A percentile compares a stretch with the other conserved stretches of the same genome.
Conservation (phyloP, 2,888 invertebrate genomes). For the Xiphydria camelus region DNA sequence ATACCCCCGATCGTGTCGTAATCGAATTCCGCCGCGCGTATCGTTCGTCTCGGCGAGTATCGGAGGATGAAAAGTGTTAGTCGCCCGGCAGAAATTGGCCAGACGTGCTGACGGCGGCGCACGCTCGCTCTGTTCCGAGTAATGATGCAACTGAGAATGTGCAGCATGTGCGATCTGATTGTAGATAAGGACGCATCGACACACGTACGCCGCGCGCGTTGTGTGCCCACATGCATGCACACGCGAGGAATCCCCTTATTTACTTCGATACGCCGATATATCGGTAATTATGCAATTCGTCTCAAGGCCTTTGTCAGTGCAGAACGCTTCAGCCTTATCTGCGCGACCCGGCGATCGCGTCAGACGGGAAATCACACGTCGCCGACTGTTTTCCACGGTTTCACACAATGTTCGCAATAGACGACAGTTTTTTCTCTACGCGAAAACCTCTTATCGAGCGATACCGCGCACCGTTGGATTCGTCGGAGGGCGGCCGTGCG, state of each 20-base stretch:
- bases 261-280: slow-evolving; percentile 30
- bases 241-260: slow-evolving; percentile 28
- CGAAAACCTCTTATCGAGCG: too few relatives aligned
- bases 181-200: slow-evolving; percentile 41
- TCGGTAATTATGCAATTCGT: slow-evolving; percentile 35
- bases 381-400: too few relatives aligned
- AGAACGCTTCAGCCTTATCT: slow-evolving; percentile 34
- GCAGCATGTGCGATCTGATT: slow-evolving; percentile 49
- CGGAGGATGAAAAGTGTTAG: slow-evolving; percentile 2
- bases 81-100: slow-evolving; percentile 26
- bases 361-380: too few relatives aligned
- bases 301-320: slow-evolving; percentile 35
- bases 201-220: slow-evolving; percentile 17
- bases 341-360: slow-evolving; percentile 24
- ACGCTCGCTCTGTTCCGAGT: slow-evolving; percentile 47
- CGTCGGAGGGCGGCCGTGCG: too few relatives aligned
- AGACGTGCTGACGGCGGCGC: slow-evolving; percentile 39
- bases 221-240: slow-evolving; percentile 2
- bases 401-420: too few relatives aligned
- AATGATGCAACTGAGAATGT: slow-evolving; percentile 51
- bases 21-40: neutral
- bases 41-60: neutral
- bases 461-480: too few relatives aligned
- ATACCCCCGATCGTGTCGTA: neutral
- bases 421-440: too few relatives aligned